Evolutionary conservation across 2,113 vertebrate genomes (phyloP), one percentile per base, ranked within the genome.

Genomic region (Prionailurus bengalensis): DNA sequence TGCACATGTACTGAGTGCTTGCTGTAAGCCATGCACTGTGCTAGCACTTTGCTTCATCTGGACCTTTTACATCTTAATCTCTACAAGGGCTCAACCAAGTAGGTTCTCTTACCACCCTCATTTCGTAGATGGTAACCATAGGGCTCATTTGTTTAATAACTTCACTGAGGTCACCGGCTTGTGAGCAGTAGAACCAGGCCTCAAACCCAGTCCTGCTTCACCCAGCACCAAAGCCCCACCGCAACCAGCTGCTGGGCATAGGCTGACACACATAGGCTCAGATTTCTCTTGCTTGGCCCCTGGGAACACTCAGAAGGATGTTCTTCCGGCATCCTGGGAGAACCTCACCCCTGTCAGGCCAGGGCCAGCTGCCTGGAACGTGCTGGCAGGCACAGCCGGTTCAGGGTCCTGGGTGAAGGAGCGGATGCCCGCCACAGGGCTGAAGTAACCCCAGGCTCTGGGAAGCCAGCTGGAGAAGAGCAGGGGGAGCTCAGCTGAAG

Each of bases 341-440:
- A 51, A 4, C 76, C 25, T 53, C 21, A 14, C 9, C 9, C 25
- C 17, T 39, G 8, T 2, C 16, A 61, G 61, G 58, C 23, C 19
- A 21, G 9, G 45, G 33, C 33, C 86, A 58, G 61, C 8, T 0
- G 0, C 63, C 25, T 4, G 76, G 36, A 79, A 27, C 4, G 1
- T 0, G 27, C 58, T 63, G 63, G 19, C 33, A 68, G 31, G 70
- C 58, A 81, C 25, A 17, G 78, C 86, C 39, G 13, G 36, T 16
- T 55, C 36, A 53, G 80, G 27, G n/a, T 79, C 58, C 71, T 61
- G 19, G n/a, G 1, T 23, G 53, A 11, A 23, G 82, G 19, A 71
- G 19, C 4, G 14, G 31, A 13, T 2, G 3, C 7, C 48, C 23
- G 9, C 10, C 5, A 6, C 7, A 36, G 0, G 0, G 53, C 36